Conservation (phyloP, 2,113 vertebrate species). For the Anoplopoma fimbria region DNA sequence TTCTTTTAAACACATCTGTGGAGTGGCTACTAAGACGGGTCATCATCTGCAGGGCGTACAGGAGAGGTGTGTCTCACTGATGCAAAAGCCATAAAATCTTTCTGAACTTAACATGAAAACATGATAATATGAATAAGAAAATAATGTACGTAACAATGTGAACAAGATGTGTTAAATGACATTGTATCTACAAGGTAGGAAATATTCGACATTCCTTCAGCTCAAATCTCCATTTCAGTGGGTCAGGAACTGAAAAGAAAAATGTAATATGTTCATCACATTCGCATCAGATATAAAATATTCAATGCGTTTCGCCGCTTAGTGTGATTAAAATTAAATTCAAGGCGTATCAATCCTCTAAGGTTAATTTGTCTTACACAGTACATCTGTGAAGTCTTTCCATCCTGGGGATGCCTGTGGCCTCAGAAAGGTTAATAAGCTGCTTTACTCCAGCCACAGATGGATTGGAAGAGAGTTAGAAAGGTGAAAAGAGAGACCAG, state of each 20-base stretch:
- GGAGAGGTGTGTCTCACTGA: not conserved
- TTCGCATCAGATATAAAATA: conserved; percentile 60
- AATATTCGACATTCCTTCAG: conserved; percentile 16
- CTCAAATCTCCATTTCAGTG: conserved; percentile 43
- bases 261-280: conserved; percentile 50
- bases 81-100: not conserved
- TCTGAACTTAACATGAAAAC: not conserved
- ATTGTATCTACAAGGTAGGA: not conserved
- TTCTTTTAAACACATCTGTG: not conserved
- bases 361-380: conserved; percentile 80
- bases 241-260: conserved; percentile 55
- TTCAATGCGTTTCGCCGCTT: conserved; percentile 56
- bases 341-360: conserved; percentile 72
- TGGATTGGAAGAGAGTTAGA: conserved; percentile 56
- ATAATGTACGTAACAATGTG: not conserved
- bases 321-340: conserved; percentile 80
- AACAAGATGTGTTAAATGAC: not conserved
- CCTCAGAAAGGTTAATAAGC: conserved; percentile 83
- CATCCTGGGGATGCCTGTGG: conserved; percentile 72
- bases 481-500: conserved; percentile 68
- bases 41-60: not conserved
- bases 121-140: not conserved
- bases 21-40: not conserved
- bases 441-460: conserved; percentile 71
- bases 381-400: conserved; percentile 62